phyloP scores from a whole-genome alignment of 2,888 invertebrate species.

The Acanthopleura granulata region DNA sequence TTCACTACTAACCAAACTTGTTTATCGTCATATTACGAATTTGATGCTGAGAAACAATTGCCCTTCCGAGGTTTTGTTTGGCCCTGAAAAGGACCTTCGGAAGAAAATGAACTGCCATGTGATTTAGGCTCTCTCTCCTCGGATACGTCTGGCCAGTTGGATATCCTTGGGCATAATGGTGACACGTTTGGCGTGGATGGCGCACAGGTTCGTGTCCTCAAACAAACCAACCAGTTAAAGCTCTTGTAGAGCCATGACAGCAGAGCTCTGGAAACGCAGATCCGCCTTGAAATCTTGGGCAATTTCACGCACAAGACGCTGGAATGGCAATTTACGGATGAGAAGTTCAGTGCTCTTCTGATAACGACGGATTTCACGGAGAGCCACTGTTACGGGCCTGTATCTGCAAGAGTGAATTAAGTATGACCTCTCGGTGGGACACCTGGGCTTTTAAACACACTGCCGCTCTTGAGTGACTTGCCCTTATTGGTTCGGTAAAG shows the following conservation, averaged over 20 bases:
- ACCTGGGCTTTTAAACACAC: too few relatives aligned
- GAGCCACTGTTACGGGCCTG: slow-evolving; percentile 94
- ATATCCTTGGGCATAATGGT: too few relatives aligned
- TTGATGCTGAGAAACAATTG: too few relatives aligned
- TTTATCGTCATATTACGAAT: too few relatives aligned
- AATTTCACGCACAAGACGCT: slow-evolving; percentile 95
- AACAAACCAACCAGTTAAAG: slow-evolving; percentile 94
- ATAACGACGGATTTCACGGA: slow-evolving; percentile 96
- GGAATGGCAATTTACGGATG: slow-evolving; percentile 96
- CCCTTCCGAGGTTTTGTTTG: too few relatives aligned
- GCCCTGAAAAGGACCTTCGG: slow-evolving; percentile 47
- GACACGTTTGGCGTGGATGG: slow-evolving; percentile 95
- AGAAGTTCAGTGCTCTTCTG: slow-evolving; percentile 96
- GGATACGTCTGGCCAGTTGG: too few relatives aligned
- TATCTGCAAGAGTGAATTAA: slow-evolving; percentile 75
- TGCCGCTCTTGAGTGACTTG: too few relatives aligned
- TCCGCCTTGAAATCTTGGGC: slow-evolving; percentile 93
- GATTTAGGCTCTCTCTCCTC: too few relatives aligned
- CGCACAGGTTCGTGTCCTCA: slow-evolving; percentile 97
- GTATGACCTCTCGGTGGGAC: too few relatives aligned
- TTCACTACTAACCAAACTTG: too few relatives aligned
- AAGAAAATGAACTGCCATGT: slow-evolving; percentile 70
- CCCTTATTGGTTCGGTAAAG: too few relatives aligned
- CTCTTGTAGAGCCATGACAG: slow-evolving; percentile 92
- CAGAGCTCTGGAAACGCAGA: slow-evolving; percentile 92